Evolutionary conservation across 2,113 vertebrate genomes (phyloP), one percentile per base, ranked within the genome.

Genomic region (Agapornis roseicollis): DNA sequence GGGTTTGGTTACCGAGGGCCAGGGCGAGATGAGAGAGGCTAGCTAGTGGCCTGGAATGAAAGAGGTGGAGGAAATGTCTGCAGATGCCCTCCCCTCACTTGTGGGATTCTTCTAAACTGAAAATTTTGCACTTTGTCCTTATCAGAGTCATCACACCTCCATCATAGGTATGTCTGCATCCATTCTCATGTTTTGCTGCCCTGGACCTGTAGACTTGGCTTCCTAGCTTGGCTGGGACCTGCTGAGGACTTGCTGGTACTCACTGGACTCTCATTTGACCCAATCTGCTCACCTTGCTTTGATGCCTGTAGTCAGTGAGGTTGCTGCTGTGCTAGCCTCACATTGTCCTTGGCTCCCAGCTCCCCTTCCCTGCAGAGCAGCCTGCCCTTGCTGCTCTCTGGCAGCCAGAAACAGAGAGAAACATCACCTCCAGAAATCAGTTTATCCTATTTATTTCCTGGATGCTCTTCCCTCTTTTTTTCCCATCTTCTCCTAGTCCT

Each of bases 281-380:
- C 55, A 1, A 0, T 39, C 49, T 52, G 25, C 29, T 42, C 37
- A 35, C 13, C 37, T 73, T 28, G 16, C 16, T 29, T 10, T 2
- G 2, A 19, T 22, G n/a, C 31, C 20, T 35, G 16, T 29, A 42
- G 33, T 33, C 2, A 1, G 33, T 12, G 65, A 73, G 18, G 65
- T 7, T 23, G 9, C 61, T 74, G 23, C 39, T 29, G 33, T 46
- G 24, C 15, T n/a, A 56, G 28, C 11, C 10, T 37, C 18, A 7
- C 22, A 9, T 23, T 31, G 44, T 18, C 27, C 17, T 3, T 2
- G 25, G 11, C 9, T 12, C 23, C 10, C 6, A 3, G 20, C 35
- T 56, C 13, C 35, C 22, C 58, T 83, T 9, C 29, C 8, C 41
- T 29, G 35, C 27, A 41, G 8, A 61, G 20, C 39, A 88, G 70